Evolutionary conservation across 92 coral and sea anemone genomes (phyloP).

Genomic region (Phenganax marumi): DNA sequence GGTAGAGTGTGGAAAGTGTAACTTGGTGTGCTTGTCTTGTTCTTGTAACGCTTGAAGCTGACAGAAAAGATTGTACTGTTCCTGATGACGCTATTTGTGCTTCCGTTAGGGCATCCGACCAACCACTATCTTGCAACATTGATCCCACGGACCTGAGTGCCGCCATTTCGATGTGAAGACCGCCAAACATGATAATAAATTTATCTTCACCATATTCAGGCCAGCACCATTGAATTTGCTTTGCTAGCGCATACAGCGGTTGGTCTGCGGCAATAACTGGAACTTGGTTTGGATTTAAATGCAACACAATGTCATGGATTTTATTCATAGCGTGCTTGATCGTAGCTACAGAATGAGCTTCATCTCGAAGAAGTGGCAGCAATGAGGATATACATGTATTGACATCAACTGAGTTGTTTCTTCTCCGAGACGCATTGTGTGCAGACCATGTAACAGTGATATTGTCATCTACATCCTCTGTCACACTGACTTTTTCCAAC

Average conservation of each 20-base stretch:
- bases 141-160: constrained; percentile 35
- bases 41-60: constrained; percentile 57
- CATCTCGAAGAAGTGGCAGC: constrained; percentile 52
- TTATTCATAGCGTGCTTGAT: constrained; percentile 42
- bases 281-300: constrained; percentile 41
- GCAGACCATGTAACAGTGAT: constrained; percentile 47
- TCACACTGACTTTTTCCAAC: constrained; percentile 48
- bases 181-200: constrained; percentile 49
- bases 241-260: constrained; percentile 45
- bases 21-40: constrained; percentile 62
- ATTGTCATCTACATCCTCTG: constrained; percentile 39
- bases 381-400: constrained; percentile 39
- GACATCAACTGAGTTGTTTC: constrained; percentile 1
- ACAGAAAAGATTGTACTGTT: constrained; percentile 61
- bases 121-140: constrained; percentile 49
- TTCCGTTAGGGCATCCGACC: constrained; percentile 53
- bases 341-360: constrained; percentile 50
- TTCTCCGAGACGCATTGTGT: constrained; percentile 30
- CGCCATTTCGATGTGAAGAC: constrained; percentile 57
- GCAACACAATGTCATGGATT: constrained; percentile 5
- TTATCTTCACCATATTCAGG: constrained; percentile 53
- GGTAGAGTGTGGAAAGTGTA: constrained; percentile 28
- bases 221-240: constrained; percentile 59
- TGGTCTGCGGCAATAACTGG: constrained; percentile 48
- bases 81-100: constrained; percentile 59